These are phyloP conservation scores for Cerastoderma edule DNA, from an alignment of 2,888 invertebrate genomes.

Conservation along the genomic window DNA sequence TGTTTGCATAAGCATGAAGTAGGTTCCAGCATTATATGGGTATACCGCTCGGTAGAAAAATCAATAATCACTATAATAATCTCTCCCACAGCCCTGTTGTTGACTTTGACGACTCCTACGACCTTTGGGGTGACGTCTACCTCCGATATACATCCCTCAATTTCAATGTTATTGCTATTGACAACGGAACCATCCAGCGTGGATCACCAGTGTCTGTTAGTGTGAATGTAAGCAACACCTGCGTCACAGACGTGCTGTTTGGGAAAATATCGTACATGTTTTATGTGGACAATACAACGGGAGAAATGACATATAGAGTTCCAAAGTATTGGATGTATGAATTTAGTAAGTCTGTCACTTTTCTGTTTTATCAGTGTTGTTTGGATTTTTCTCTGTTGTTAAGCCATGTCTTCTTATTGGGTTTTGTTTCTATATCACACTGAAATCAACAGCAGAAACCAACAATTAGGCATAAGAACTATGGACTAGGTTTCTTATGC, in stretches of 20 bases:
- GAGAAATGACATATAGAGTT: constrained; percentile 65
- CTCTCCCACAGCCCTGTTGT: constrained; percentile 68
- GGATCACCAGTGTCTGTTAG: constrained; percentile 69
- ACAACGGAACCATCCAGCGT: constrained; percentile 69
- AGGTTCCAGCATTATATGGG: too few species aligned
- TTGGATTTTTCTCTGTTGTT: too few species aligned
- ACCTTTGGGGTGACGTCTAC: constrained; percentile 69
- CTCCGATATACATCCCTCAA: constrained; percentile 62
- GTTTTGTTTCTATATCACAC: too few species aligned
- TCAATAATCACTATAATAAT: too few species aligned
- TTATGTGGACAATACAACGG: constrained; percentile 64
- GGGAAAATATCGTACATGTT: constrained; percentile 63
- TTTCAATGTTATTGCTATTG: constrained; percentile 69
- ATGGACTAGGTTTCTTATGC: too few species aligned
- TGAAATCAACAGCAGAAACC: too few species aligned
- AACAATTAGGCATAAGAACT: too few species aligned
- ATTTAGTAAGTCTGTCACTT: constrained; percentile 65
- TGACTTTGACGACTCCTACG: constrained; percentile 49
- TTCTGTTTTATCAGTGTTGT: not conserved
- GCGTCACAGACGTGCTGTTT: constrained; percentile 70
- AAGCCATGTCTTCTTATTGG: too few species aligned
- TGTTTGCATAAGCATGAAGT: too few species aligned
- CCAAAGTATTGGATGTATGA: constrained; percentile 73
- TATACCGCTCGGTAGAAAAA: too few species aligned
- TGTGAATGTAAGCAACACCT: constrained; percentile 73